These are phyloP conservation scores for Byasa hedistus DNA, from an alignment of 2,888 invertebrate genomes.

Conservation along the genomic window DNA sequence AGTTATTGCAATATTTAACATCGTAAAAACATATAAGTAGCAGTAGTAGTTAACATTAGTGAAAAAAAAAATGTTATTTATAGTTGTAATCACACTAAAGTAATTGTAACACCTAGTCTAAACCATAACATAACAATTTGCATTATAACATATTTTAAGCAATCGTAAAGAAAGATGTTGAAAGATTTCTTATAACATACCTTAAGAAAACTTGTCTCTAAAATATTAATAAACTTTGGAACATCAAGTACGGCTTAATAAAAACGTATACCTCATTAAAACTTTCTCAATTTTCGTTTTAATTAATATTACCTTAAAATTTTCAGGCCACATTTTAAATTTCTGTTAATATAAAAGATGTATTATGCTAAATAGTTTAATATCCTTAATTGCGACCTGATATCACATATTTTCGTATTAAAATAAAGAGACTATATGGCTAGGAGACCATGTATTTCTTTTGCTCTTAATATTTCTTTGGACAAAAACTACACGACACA, in stretches of 20 bases:
- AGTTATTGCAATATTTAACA: too few species aligned
- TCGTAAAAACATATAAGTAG: too few species aligned
- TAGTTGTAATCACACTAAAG: too few species aligned
- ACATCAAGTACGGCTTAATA: background rate
- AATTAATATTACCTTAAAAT: background rate
- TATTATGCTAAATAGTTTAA: too few species aligned
- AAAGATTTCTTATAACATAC: background rate
- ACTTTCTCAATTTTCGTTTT: background rate
- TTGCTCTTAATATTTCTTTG: background rate
- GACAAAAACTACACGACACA: slow-evolving; percentile 8
- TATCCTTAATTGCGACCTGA: too few species aligned
- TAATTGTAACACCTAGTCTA: too few species aligned
- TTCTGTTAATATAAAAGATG: too few species aligned
- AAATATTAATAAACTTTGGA: too few species aligned
- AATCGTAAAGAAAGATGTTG: background rate
- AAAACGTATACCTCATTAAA: background rate
- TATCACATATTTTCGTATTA: background rate
- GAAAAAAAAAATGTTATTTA: background rate
- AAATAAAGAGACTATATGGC: background rate
- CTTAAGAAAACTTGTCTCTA: too few species aligned
- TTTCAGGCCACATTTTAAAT: too few species aligned
- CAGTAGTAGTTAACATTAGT: too few species aligned
- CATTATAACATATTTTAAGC: background rate
- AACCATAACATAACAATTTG: too few species aligned
- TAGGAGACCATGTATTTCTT: background rate